phyloP scores from a whole-genome alignment of 2,113 vertebrate genomes.

The Meriones unguiculatus region DNA sequence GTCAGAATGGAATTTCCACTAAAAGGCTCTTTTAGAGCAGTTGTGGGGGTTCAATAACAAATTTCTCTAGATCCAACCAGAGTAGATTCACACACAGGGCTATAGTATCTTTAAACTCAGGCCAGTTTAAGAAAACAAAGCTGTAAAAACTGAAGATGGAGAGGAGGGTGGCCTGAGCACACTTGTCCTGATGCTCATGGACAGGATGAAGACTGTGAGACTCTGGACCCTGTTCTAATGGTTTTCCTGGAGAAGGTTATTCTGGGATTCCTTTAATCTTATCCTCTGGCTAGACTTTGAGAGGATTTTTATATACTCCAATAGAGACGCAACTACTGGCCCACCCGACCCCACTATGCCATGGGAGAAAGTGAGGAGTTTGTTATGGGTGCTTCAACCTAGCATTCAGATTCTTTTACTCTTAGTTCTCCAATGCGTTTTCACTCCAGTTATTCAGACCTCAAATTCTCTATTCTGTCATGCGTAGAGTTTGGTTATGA shows the following conservation, averaged over 20 bases:
- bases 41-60: background rate
- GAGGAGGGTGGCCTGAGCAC: background rate
- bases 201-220: background rate
- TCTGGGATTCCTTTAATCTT: background rate
- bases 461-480: background rate
- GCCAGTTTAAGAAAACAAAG: background rate
- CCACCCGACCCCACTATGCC: too few relatives aligned
- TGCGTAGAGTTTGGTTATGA: background rate
- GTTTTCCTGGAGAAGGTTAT: background rate
- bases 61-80: slow-evolving; percentile 15
- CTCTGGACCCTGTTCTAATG: background rate
- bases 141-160: background rate
- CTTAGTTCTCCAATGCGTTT: background rate
- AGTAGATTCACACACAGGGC: background rate
- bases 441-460: background rate
- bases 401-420: background rate
- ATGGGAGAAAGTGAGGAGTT: background rate
- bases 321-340: background rate
- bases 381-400: background rate
- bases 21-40: background rate
- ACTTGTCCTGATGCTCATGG: background rate
- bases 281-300: background rate
- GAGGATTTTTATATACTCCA: background rate
- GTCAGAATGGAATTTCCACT: background rate
- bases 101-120: slow-evolving; percentile 1